Conservation (phyloP, 2,113 vertebrate species). For the Anthoscopus minutus region DNA sequence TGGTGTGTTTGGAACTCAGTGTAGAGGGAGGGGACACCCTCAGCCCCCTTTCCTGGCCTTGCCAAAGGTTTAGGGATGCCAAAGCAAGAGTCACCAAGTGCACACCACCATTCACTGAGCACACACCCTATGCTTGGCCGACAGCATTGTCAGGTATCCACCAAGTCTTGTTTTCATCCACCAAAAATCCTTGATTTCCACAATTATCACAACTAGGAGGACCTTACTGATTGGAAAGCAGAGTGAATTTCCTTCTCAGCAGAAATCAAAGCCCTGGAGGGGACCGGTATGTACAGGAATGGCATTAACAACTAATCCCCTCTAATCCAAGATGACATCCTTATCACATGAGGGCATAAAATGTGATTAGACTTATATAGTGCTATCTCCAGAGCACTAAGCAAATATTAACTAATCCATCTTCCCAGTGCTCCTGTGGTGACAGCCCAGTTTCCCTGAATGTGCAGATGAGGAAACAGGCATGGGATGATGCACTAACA, state of each 20-base stretch:
- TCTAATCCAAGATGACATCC: slow-evolving; percentile 60
- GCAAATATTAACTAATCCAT: slow-evolving; percentile 36
- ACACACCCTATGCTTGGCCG: not conserved
- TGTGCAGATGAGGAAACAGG: not conserved
- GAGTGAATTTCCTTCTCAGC: slow-evolving; percentile 3
- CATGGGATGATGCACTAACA: not conserved
- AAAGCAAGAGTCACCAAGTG: not conserved
- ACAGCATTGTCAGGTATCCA: not conserved
- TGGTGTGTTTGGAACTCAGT: not conserved
- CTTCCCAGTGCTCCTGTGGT: not conserved
- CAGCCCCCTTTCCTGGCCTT: not conserved
- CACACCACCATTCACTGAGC: not conserved
- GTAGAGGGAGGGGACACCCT: not conserved
- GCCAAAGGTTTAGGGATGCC: not conserved
- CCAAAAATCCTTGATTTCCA: not conserved
- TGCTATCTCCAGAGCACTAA: slow-evolving; percentile 23
- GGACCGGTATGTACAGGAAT: slow-evolving; percentile 53
- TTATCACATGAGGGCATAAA: slow-evolving; percentile 40
- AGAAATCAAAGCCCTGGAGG: slow-evolving; percentile 26
- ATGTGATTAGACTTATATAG: slow-evolving; percentile 49
- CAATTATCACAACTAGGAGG: not conserved
- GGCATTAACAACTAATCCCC: slow-evolving; percentile 57
- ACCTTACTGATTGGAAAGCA: not conserved
- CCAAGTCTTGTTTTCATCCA: not conserved
- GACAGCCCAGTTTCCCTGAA: not conserved